Conservation (phyloP, 92 coral and sea anemone genomes). For the Phenganax subtilis region DNA sequence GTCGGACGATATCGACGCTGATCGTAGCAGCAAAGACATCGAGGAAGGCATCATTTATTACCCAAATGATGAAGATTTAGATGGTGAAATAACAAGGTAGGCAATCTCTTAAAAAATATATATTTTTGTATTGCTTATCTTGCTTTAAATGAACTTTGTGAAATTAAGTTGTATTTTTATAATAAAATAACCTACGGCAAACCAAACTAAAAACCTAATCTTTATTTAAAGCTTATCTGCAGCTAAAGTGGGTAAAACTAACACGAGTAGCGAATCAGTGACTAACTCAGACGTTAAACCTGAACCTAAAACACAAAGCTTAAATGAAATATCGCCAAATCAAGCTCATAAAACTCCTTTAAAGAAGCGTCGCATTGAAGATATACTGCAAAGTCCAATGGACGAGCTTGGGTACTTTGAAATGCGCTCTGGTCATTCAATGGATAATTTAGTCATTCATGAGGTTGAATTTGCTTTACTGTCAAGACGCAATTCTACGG, state of each 20-base stretch:
- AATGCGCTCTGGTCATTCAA: slow-evolving; percentile 33
- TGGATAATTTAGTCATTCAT: slow-evolving; percentile 33
- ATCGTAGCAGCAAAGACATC: slow-evolving; percentile 58
- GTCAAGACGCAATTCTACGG: slow-evolving; percentile 20
- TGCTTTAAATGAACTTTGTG: not conserved
- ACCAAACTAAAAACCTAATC: not conserved
- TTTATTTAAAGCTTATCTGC: slow-evolving; percentile 25
- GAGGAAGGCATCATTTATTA: slow-evolving; percentile 55
- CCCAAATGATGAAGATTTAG: slow-evolving; percentile 77
- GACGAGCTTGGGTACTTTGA: slow-evolving; percentile 36
- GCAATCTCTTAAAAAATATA: not conserved
- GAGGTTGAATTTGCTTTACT: slow-evolving; percentile 29
- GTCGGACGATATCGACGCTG: slow-evolving; percentile 57
- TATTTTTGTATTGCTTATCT: not conserved
- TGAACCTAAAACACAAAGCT: not conserved
- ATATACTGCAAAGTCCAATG: slow-evolving; percentile 23
- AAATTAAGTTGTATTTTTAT: not conserved
- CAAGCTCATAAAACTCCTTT: slow-evolving; percentile 23
- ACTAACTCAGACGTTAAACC: slow-evolving; percentile 6
- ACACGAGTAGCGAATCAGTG: not conserved
- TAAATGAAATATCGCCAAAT: not conserved
- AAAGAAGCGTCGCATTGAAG: slow-evolving; percentile 18
- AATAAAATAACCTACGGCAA: not conserved
- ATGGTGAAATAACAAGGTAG: slow-evolving; percentile 84
- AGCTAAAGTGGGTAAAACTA: slow-evolving; percentile 1